A percentile compares a stretch with the other conserved stretches of the same genome.
These are phyloP conservation scores for Hypsopygia costalis DNA, from an alignment of 2,888 invertebrate species.

Conservation along the genomic window DNA sequence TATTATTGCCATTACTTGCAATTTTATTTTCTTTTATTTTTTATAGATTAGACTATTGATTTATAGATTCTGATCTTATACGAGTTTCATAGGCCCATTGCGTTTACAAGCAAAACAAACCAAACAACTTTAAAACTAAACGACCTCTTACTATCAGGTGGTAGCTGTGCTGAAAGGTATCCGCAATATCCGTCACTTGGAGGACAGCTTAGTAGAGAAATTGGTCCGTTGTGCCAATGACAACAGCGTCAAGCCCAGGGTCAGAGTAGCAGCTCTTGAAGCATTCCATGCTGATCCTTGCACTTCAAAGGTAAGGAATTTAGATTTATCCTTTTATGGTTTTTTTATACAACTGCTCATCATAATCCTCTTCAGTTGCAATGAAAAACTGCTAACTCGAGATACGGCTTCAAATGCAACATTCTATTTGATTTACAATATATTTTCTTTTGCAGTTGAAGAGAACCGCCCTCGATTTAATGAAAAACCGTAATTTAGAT, in stretches of 20 bases:
- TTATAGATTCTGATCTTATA: too few species aligned
- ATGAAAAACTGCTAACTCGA: too few species aligned
- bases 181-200: slow-evolving; percentile 86
- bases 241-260: slow-evolving; percentile 81
- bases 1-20: too few species aligned
- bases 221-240: slow-evolving; percentile 82
- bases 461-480: slow-evolving; percentile 79
- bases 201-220: slow-evolving; percentile 81
- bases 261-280: slow-evolving; percentile 90
- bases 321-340: too few species aligned
- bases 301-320: slow-evolving; percentile 62
- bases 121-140: too few species aligned
- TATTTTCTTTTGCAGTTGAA: slow-evolving; percentile 48
- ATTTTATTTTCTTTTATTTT: too few species aligned
- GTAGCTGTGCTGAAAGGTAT: slow-evolving; percentile 90
- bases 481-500: slow-evolving; percentile 88
- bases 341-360: too few species aligned
- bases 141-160: slow-evolving; percentile 43
- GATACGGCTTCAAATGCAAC: too few species aligned
- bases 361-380: too few species aligned
- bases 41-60: too few species aligned
- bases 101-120: too few species aligned
- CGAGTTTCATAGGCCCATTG: too few species aligned
- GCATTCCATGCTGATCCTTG: slow-evolving; percentile 87
- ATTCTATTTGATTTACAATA: neutral